phyloP scores from a whole-genome alignment of 2,113 vertebrate species.

The Castor canadensis region DNA sequence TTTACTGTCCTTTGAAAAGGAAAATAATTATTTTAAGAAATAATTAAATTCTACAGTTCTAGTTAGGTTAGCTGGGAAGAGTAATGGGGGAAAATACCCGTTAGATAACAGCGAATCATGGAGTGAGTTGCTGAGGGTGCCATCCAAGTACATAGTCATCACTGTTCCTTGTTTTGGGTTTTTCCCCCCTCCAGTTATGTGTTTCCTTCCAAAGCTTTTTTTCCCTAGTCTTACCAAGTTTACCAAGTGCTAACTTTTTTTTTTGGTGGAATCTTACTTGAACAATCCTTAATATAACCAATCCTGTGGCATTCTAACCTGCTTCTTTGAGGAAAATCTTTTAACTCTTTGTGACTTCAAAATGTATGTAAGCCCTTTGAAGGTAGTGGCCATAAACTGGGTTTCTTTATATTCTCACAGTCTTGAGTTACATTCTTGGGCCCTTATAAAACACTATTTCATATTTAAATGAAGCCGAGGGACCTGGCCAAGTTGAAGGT shows the following conservation, averaged over 20 bases:
- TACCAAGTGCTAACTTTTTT: background rate
- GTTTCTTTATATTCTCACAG: background rate
- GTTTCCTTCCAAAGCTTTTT: background rate
- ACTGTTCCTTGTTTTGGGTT: background rate
- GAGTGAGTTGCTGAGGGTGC: background rate
- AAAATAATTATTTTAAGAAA: constrained; percentile 14
- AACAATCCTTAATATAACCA: background rate
- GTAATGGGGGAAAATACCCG: background rate
- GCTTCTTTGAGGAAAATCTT: background rate
- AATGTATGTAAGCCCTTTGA: background rate
- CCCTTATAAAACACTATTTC: background rate
- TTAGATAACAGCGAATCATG: background rate
- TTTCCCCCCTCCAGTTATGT: background rate
- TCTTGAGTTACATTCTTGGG: background rate
- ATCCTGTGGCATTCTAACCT: background rate
- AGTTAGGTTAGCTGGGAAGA: background rate
- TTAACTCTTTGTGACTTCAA: constrained; percentile 13
- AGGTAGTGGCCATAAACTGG: background rate
- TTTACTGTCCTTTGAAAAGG: background rate
- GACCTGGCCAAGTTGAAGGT: background rate
- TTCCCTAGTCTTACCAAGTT: background rate
- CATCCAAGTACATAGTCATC: background rate
- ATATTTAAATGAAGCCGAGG: background rate
- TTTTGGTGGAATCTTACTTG: background rate
- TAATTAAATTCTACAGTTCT: background rate